phyloP scores from a whole-genome alignment of 1,140 invertebrate species.

The Pseudomyrmex gracilis region DNA sequence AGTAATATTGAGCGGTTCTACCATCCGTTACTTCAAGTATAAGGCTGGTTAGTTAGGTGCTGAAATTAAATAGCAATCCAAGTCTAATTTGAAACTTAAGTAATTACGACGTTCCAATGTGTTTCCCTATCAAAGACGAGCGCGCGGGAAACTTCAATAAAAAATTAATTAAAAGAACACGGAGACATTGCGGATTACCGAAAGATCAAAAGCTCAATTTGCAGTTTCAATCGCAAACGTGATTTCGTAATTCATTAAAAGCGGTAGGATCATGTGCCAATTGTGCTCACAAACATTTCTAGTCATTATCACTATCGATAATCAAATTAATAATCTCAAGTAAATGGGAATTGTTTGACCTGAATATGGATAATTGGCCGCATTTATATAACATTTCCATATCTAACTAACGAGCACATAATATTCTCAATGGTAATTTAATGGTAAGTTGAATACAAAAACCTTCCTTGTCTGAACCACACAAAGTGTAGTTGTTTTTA shows the following conservation, averaged over 20 bases:
- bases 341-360: constrained; percentile 3
- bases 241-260: constrained; percentile 48
- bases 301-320: constrained; percentile 37
- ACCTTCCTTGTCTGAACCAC: not conserved
- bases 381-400: constrained; percentile 24
- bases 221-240: constrained; percentile 18
- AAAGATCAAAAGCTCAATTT: constrained; percentile 47
- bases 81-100: constrained; percentile 65
- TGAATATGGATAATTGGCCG: constrained; percentile 10
- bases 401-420: not conserved
- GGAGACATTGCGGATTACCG: constrained; percentile 48
- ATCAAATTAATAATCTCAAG: constrained; percentile 48
- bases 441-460: constrained; percentile 17
- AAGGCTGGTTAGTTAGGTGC: constrained; percentile 58
- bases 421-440: constrained; percentile 5
- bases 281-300: constrained; percentile 12
- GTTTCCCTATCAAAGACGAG: constrained; percentile 50
- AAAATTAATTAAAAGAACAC: constrained; percentile 64
- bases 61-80: constrained; percentile 66
- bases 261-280: constrained; percentile 19
- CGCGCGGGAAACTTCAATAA: constrained; percentile 36
- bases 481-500: not conserved
- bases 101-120: constrained; percentile 64
- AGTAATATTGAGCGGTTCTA: constrained; percentile 31
- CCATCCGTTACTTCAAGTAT: constrained; percentile 36